Base-by-base conservation (phyloP, 2,888 invertebrate genomes). In the Hedychridium roseum region DNA sequence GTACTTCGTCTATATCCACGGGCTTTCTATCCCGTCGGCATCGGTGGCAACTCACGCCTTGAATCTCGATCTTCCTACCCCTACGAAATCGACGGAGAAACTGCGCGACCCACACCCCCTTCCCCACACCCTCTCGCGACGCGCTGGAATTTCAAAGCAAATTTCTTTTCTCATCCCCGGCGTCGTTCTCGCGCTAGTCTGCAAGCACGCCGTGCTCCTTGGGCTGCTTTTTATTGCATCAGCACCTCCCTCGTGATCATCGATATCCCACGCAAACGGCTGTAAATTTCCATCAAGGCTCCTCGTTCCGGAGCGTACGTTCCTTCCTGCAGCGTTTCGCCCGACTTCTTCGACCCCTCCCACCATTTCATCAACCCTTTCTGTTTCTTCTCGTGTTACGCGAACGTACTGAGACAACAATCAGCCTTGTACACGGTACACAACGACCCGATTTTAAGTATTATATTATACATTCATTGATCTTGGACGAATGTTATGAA, bases 231-330 rank as follows among this genome's bases (percentile, higher is more conserved):
- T 62, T 62, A 62, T 62, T 64, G 62, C 64, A 57, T 63, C 57
- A 52, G 48, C 63, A 48, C 58, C 55, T 48, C 55, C 63, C 60
- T 38, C 51, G 46, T 59, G 57, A 60, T 63, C 63, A 68, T 68
- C 68, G 67, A 65, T 68, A 69, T 65, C 60, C 65, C 63, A 65
- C 49, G 65, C 67, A 66, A 68, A 66, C 65, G 66, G 68, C 66
- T 61, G 66, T 68, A 68, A 65, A 66, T 56, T 66, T 66, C 59
- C 66, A 64, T 66, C 60, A 60, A 57, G 53, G 49, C 43, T 37
- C 46, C 50, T 40, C 57, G 36, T 46, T 39, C 16, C 40, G 20
- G 37, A 50, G 39, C 50, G 53, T 43, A 34, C 34, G 54, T 43
- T 34, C 17, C 43, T 18, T 34, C 49, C 9, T n/a, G n/a, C n/a